Conservation (phyloP, 2,888 invertebrate genomes). For the Invenusta paracnida region DNA sequence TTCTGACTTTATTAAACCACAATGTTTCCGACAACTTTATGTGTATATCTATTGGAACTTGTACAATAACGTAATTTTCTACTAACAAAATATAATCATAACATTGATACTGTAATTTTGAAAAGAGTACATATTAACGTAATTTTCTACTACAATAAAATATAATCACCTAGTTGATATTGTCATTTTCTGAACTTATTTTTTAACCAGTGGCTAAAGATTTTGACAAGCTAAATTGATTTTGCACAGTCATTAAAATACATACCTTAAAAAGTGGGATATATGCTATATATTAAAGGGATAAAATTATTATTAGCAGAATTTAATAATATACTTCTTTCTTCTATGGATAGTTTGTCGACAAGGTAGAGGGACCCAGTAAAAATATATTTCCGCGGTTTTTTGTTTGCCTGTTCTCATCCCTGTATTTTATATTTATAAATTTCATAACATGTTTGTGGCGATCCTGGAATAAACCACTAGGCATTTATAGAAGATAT, state of each 20-base stretch:
- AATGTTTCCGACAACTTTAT: too few species aligned
- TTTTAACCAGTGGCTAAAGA: too few species aligned
- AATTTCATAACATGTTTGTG: too few species aligned
- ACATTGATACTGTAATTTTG: background rate
- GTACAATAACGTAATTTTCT: too few species aligned
- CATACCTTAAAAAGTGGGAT: background rate
- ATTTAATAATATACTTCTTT: background rate
- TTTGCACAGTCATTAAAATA: background rate
- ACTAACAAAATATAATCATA: background rate
- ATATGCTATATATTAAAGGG: background rate
- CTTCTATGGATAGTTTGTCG: background rate
- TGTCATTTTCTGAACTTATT: too few species aligned
- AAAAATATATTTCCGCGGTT: background rate
- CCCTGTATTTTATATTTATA: background rate
- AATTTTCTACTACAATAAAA: background rate
- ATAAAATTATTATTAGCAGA: background rate
- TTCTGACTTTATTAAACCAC: too few species aligned
- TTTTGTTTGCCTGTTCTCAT: background rate
- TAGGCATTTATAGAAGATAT: too few species aligned
- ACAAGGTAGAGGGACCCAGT: background rate
- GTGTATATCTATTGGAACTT: too few species aligned
- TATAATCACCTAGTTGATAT: background rate
- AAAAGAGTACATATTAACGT: background rate
- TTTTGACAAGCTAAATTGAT: too few species aligned
- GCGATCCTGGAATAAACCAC: too few species aligned